Base-by-base conservation (phyloP, 2,797 vertebrate species). In the Lateolabrax maculatus region DNA sequence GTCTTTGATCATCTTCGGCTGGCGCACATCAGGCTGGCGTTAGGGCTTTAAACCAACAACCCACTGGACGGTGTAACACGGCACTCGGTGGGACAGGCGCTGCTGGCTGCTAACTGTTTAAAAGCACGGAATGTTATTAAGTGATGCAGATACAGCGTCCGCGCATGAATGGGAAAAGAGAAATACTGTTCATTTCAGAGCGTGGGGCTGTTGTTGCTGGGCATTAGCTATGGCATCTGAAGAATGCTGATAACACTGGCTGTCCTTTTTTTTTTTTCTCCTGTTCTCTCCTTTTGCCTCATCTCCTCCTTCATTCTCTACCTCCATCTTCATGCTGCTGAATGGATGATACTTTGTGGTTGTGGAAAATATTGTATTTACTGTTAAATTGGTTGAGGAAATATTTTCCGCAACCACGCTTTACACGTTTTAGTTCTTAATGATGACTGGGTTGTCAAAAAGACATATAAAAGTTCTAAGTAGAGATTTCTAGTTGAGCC, bases 111-210 rank as follows among this genome's bases (percentile, higher is more conserved):
- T 86, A 94, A 96, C 96, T 95, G 95, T 97, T 96, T 97, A 96
- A 96, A 97, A 97, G 94, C 96, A 94, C 90, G 96, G 96, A 97
- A 97, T 98, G 97, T 97, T 98, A 98, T 97, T 97, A 96, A 95
- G 92, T 96, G 96, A 94, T 95, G 96, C 95, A 94, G 97, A 97
- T 97, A 95, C 95, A 96, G 85, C 89, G 84, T 85, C 95, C 85
- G 95, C 93, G 95, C 94, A 94, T 97, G 96, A 97, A 97, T 96
- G 94, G 95, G 94, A 95, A 94, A 97, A 97, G 96, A 96, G 96
- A 98, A 95, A 97, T 98, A 98, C 97, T 98, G 97, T 98, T 97
- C 96, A 97, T 97, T 98, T 97, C 96, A 95, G 95, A 97, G 96
- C 92, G 95, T 94, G 93, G 88, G 90, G 89, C 90, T 96, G 95